Base-by-base conservation (phyloP, 2,113 vertebrate genomes). In the Hydropotes inermis region DNA sequence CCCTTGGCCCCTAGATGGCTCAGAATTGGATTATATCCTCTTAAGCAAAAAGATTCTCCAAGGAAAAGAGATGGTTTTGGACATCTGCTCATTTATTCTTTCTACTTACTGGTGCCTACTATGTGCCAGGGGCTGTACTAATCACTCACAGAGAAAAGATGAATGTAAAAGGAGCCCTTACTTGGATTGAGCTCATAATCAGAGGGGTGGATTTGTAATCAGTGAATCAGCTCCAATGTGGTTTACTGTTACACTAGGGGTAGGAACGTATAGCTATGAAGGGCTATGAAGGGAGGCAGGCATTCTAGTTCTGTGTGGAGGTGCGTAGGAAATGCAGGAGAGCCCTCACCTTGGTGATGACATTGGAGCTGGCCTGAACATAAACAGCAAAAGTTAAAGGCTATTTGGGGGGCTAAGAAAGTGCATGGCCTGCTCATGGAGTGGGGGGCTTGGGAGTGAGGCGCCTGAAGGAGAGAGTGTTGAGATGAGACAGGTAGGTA, bases 31-130 rank as follows among this genome's bases (percentile, higher is more conserved):
- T 74, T 57, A 85, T 45, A 93, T 96, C 52, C 45, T 91, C 19
- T 27, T 85, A 89, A 87, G 33, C 50, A 89, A 97, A 96, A 36
- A 93, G 74, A 33, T 58, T 96, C 52, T 89, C 45, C 60, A 50
- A 87, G 52, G 30, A 94, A 93, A 90, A 52, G 39, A 43, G 10
- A 85, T 25, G 39, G 30, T 70, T 84, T 57, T 13, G 45, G 52
- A 43, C 9, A 16, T 87, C 14, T 45, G 16, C 45, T 74, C 55
- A 83, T 74, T 90, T 8, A 15, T 57, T 76, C 28, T 94, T 82
- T n/a, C 19, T 45, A 39, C 57, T 94, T 74, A 70, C 50, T 74
- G 58, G 19, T 6, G 36, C 54, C 87, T 85, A 45, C 50, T 87
- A 13, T 74, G 27, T 89, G 30, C 45, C 39, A 61, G 58, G 43